Evolutionary conservation across 2,797 vertebrate genomes (phyloP).

Genomic region (Eulemur coronatus): DNA sequence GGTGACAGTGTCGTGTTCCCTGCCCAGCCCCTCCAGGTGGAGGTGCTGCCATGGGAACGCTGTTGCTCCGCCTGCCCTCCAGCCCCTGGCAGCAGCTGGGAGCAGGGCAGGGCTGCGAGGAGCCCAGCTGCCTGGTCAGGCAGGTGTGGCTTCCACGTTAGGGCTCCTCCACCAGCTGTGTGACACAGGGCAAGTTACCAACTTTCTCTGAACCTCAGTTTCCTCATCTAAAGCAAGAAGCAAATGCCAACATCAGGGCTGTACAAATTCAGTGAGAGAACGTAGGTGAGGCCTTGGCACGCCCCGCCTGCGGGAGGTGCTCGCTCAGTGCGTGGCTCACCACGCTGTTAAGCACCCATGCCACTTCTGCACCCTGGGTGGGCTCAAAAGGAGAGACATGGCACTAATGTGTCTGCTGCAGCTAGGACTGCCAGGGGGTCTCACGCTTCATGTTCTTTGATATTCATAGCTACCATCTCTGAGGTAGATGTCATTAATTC

Average conservation of each 20-base stretch:
- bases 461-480: accelerated
- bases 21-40: slow-evolving; percentile 11
- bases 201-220: background rate
- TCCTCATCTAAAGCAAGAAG: background rate
- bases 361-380: background rate
- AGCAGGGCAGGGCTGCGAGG: background rate
- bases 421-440: background rate
- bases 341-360: accelerated
- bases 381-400: background rate
- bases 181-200: background rate
- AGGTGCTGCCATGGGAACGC: background rate
- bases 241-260: background rate
- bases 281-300: background rate
- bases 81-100: background rate
- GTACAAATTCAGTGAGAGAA: background rate
- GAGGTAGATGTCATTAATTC: background rate
- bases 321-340: background rate
- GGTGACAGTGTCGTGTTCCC: slow-evolving; percentile 60
- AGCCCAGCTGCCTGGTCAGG: background rate
- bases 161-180: background rate
- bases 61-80: background rate
- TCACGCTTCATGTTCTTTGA: accelerated
- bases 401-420: background rate
- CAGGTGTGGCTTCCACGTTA: background rate
- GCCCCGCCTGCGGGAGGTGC: background rate